Evolutionary conservation across 2,113 vertebrate species (phyloP).

Genomic region (Ageneiosus marmoratus): DNA sequence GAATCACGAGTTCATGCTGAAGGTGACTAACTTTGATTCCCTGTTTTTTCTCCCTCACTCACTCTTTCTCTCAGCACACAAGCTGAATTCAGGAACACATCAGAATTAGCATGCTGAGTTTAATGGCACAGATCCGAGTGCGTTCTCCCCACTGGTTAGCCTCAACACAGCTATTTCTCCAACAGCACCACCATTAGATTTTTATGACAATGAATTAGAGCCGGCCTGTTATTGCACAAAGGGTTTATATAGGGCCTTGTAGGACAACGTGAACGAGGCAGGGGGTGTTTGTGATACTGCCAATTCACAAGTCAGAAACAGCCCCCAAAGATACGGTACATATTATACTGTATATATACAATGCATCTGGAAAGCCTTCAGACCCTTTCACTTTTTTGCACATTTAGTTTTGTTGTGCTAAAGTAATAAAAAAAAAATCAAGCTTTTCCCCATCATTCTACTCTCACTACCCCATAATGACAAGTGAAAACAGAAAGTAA

Average conservation of each 20-base stretch:
- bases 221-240: conserved; percentile 51
- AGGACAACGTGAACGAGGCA: conserved; percentile 42
- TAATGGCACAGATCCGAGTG: conserved; percentile 52
- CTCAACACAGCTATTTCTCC: conserved; percentile 50
- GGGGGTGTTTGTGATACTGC: conserved; percentile 28
- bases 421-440: too few species aligned
- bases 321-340: too few species aligned
- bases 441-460: too few species aligned
- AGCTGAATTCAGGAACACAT: conserved; percentile 52
- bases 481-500: too few species aligned
- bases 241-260: conserved; percentile 49
- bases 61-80: conserved; percentile 27
- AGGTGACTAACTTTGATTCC: conserved; percentile 53
- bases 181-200: conserved; percentile 56
- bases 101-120: conserved; percentile 53
- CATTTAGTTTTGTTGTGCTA: too few species aligned
- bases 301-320: conserved; percentile 53
- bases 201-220: conserved; percentile 61
- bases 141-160: conserved; percentile 47
- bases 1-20: conserved; percentile 43
- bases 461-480: too few species aligned
- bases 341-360: too few species aligned
- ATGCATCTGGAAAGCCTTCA: too few species aligned
- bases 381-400: too few species aligned
- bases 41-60: conserved; percentile 30